Evolutionary conservation across 2,113 vertebrate species (phyloP).

Genomic region (Phrynocephalus versicolor): DNA sequence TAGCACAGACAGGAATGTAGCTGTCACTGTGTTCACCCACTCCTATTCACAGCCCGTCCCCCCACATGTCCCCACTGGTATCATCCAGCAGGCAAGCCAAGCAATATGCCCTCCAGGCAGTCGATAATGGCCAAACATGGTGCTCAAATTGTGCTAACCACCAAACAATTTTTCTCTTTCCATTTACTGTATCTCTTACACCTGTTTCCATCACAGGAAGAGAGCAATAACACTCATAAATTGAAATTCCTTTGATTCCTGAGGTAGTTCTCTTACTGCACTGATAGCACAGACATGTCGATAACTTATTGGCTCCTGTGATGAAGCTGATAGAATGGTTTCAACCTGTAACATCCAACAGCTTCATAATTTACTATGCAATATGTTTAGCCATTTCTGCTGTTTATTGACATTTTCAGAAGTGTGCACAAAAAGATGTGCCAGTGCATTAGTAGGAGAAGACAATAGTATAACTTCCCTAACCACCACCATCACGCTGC

Average conservation of each 20-base stretch:
- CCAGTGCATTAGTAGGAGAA: background rate
- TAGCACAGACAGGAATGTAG: background rate
- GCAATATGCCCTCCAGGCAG: background rate
- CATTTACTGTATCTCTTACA: background rate
- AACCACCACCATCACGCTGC: background rate
- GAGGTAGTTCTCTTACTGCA: background rate
- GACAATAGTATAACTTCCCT: background rate
- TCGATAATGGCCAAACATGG: background rate
- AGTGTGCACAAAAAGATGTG: background rate
- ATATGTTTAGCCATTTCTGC: background rate
- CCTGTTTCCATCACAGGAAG: too few species aligned
- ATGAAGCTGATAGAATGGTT: background rate
- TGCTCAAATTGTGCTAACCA: background rate
- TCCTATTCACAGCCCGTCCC: background rate
- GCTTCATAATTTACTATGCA: background rate
- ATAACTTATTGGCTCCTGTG: background rate
- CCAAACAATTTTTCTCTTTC: background rate
- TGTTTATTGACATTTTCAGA: background rate
- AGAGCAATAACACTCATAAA: background rate
- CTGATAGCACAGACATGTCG: background rate
- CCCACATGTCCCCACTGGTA: background rate
- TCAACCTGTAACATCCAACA: background rate
- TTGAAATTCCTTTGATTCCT: background rate
- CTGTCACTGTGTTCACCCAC: background rate
- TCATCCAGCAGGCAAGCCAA: background rate